A percentile compares a stretch with the other conserved stretches of the same genome.
phyloP scores from a whole-genome alignment of 2,888 invertebrate genomes.

The Atherix ibis region DNA sequence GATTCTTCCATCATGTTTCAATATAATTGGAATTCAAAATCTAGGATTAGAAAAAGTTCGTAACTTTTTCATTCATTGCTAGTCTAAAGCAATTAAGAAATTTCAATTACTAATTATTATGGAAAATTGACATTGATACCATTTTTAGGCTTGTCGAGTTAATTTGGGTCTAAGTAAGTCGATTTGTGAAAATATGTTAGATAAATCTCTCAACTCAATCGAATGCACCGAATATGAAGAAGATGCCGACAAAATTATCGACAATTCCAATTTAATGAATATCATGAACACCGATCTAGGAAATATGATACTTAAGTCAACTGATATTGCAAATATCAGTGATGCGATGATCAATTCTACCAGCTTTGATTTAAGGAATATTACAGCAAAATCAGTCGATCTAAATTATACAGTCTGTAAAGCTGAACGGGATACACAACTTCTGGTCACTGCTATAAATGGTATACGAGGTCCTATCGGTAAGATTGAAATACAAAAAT shows the following conservation, averaged over 20 bases:
- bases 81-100: too few species aligned
- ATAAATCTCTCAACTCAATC: conserved; percentile 3
- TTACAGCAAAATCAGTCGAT: conserved; percentile 7
- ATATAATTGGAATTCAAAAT: conserved; percentile 5
- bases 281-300: background rate
- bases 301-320: background rate
- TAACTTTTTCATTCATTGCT: too few species aligned
- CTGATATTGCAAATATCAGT: background rate
- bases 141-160: conserved; percentile 7
- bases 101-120: too few species aligned
- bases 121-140: too few species aligned
- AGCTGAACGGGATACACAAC: conserved; percentile 29
- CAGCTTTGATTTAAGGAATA: background rate
- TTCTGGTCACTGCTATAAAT: conserved; percentile 23
- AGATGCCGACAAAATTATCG: background rate
- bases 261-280: background rate
- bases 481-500: conserved; percentile 14
- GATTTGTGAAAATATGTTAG: conserved; percentile 5
- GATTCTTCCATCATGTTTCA: conserved; percentile 4
- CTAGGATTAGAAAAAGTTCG: conserved; percentile 7
- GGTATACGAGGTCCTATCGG: conserved; percentile 30
- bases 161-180: conserved; percentile 3
- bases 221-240: conserved; percentile 4
- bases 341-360: too few species aligned
- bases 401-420: conserved; percentile 29